phyloP scores from a whole-genome alignment of 2,113 vertebrate species.

The Paraplagusia blochii region DNA sequence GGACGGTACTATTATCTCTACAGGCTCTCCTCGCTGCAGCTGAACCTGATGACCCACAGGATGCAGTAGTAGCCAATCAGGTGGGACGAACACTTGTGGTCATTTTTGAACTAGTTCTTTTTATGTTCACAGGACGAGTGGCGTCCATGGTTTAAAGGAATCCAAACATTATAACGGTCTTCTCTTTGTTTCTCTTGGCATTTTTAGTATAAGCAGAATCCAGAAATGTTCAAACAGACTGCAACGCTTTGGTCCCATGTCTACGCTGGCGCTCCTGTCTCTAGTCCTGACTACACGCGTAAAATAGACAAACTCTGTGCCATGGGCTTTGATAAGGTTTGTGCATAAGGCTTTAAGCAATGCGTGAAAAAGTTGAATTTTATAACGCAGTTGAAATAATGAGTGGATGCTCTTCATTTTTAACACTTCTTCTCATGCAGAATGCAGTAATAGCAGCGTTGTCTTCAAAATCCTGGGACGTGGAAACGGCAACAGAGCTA shows the following conservation, averaged over 20 bases:
- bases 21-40: constrained; percentile 94
- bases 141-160: background rate
- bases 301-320: constrained; percentile 99
- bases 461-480: constrained; percentile 99
- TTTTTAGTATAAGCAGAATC: constrained; percentile 95
- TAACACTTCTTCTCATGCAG: constrained; percentile 74
- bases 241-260: constrained; percentile 96
- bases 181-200: constrained; percentile 12
- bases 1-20: constrained; percentile 94
- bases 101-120: background rate
- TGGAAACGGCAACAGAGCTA: constrained; percentile 97
- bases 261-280: constrained; percentile 92
- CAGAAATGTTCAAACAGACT: constrained; percentile 99
- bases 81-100: constrained; percentile 60
- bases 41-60: constrained; percentile 96
- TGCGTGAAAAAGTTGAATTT: background rate
- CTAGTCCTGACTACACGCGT: constrained; percentile 94
- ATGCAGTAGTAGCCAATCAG: constrained; percentile 98
- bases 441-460: constrained; percentile 99
- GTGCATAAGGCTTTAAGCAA: background rate
- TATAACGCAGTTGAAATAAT: no score
- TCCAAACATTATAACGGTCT: background rate
- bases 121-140: background rate
- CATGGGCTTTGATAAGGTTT: constrained; percentile 99
- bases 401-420: no score